A percentile compares a stretch with the other conserved stretches of the same genome.
phyloP scores from a whole-genome alignment of 2,888 invertebrate genomes.

The Drosophila kambysellisi region DNA sequence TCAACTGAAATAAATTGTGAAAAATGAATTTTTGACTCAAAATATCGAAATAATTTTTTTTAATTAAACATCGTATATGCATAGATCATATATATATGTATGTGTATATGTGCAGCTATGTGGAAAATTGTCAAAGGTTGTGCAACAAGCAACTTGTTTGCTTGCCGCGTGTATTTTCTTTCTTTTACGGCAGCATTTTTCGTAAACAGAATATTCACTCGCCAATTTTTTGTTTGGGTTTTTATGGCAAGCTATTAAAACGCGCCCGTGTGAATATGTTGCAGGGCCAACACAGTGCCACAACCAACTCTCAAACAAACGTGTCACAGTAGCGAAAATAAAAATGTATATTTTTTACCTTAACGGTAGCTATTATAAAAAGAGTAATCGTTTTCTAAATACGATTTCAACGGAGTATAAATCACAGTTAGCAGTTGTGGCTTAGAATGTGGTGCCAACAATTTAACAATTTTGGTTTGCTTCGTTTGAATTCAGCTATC shows the following conservation, averaged over 20 bases:
- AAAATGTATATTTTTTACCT: slow-evolving; percentile 26
- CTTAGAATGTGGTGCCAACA: slow-evolving; percentile 18
- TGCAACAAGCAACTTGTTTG: not conserved
- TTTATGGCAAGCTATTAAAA: slow-evolving; percentile 62
- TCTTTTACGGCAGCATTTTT: not conserved
- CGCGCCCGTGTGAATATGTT: slow-evolving; percentile 31
- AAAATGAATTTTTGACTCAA: not conserved
- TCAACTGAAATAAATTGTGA: not conserved
- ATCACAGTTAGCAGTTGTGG: slow-evolving; percentile 46
- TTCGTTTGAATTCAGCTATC: slow-evolving; percentile 22
- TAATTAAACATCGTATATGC: not conserved
- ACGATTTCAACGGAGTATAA: slow-evolving; percentile 58
- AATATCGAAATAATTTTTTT: not conserved
- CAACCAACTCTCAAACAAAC: not conserved
- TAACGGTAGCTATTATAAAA: slow-evolving; percentile 26
- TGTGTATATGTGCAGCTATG: not conserved
- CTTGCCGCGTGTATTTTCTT: not conserved
- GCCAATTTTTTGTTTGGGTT: slow-evolving; percentile 38
- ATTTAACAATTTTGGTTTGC: slow-evolving; percentile 27
- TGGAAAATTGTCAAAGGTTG: not conserved
- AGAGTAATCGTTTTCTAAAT: slow-evolving; percentile 41
- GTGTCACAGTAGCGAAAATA: slow-evolving; percentile 8
- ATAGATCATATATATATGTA: not conserved
- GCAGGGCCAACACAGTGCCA: not conserved
- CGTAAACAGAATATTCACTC: slow-evolving; percentile 6